Percentiles rank a stretch among this genome's conserved stretches.
Evolutionary conservation across 2,113 vertebrate genomes (phyloP).

Genomic region (Turdus rufiventris): DNA sequence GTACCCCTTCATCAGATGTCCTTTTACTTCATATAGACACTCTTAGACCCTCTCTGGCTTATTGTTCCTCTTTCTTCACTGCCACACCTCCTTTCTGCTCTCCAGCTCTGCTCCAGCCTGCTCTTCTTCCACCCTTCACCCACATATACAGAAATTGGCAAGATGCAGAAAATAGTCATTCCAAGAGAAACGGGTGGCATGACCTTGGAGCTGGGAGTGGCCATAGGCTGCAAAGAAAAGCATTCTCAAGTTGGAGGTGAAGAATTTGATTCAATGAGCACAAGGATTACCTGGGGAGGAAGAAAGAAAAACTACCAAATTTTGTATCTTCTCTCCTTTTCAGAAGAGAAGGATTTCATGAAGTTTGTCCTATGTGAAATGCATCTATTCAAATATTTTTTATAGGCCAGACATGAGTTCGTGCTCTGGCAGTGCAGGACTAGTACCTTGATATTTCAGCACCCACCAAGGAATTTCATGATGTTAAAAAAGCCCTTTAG

Average conservation of each 20-base stretch:
- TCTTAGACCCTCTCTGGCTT: not conserved
- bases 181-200: slow-evolving; percentile 15
- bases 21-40: not conserved
- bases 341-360: not conserved
- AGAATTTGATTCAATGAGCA: not conserved
- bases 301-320: not conserved
- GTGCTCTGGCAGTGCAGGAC: not conserved
- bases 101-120: slow-evolving; percentile 8
- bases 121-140: slow-evolving; percentile 30
- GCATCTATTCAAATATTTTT: not conserved
- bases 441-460: not conserved
- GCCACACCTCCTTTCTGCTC: slow-evolving; percentile 38
- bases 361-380: not conserved
- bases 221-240: not conserved
- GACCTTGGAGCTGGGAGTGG: not conserved
- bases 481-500: not conserved
- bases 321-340: not conserved
- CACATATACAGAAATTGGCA: slow-evolving; percentile 2
- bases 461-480: not conserved
- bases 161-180: slow-evolving; percentile 25
- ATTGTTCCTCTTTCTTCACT: not conserved
- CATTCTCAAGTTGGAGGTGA: not conserved
- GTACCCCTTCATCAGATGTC: not conserved
- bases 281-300: not conserved
- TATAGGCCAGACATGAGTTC: not conserved